Evolutionary conservation across 2,888 invertebrate species (phyloP).

Genomic region (Platycnemis pennipes): DNA sequence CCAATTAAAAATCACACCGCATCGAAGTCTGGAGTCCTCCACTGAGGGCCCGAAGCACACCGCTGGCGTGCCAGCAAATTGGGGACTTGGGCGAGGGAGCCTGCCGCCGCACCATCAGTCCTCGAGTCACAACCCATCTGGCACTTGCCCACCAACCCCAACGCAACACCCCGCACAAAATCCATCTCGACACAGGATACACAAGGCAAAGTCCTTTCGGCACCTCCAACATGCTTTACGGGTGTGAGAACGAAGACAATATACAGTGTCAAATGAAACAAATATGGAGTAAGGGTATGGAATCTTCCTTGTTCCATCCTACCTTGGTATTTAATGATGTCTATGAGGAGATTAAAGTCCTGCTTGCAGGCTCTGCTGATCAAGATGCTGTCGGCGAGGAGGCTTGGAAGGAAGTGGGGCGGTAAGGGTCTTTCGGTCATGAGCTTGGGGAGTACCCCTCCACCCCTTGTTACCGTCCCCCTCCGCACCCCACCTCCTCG

Average conservation of each 20-base stretch:
- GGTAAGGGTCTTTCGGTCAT: not conserved
- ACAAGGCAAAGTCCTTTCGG: constrained; percentile 10
- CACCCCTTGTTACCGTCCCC: constrained; percentile 21
- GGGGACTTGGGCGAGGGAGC: not conserved
- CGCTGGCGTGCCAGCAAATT: not conserved
- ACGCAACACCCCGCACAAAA: constrained; percentile 5
- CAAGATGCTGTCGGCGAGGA: constrained; percentile 54
- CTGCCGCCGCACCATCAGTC: constrained; percentile 1
- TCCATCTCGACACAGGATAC: not conserved
- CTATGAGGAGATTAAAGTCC: constrained; percentile 44
- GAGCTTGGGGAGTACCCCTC: constrained; percentile 28
- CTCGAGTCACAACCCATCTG: not conserved
- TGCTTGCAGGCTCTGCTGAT: constrained; percentile 55
- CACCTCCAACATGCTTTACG: not conserved
- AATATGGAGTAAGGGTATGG: constrained; percentile 7
- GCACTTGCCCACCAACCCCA: not conserved
- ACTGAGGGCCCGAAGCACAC: not conserved
- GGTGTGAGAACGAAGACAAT: constrained; percentile 16
- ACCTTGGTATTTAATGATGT: constrained; percentile 48
- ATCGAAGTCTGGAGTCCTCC: not conserved
- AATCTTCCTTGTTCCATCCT: constrained; percentile 8
- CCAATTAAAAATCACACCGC: constrained; percentile 4
- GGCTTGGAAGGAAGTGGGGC: constrained; percentile 66
- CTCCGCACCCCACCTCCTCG: not conserved
- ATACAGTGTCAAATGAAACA: not conserved